These are phyloP conservation scores for Tokudaia muenninki DNA, from an alignment of 2,797 vertebrate genomes.

Conservation along the genomic window DNA sequence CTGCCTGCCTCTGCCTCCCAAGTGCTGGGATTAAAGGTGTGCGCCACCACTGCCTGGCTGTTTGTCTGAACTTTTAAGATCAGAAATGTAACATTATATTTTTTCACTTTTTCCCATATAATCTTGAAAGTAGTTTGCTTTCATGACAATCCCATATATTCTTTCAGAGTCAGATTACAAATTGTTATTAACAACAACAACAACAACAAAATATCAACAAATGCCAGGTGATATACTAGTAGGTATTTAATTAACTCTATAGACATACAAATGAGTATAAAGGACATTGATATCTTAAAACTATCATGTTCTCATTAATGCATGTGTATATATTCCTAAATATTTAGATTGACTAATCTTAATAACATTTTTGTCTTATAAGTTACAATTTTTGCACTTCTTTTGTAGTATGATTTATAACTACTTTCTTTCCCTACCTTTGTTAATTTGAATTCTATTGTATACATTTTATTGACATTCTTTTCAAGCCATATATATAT, in stretches of 20 bases:
- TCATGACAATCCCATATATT: background rate
- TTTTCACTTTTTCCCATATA: background rate
- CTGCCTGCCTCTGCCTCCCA: no score
- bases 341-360: background rate
- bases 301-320: background rate
- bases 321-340: background rate
- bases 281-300: background rate
- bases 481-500: background rate
- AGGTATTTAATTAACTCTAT: background rate
- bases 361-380: background rate
- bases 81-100: background rate
- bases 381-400: background rate
- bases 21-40: no score
- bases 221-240: background rate
- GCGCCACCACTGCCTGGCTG: no score
- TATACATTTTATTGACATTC: background rate
- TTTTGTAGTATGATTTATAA: background rate
- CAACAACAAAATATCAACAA: background rate
- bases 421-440: background rate
- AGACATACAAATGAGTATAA: background rate
- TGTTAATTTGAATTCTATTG: background rate
- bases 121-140: background rate
- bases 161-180: background rate
- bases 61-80: conserved; percentile 13
- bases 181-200: background rate